These are phyloP conservation scores for Priocnemis perturbator DNA, from an alignment of 2,888 invertebrate species.

Conservation along the genomic window DNA sequence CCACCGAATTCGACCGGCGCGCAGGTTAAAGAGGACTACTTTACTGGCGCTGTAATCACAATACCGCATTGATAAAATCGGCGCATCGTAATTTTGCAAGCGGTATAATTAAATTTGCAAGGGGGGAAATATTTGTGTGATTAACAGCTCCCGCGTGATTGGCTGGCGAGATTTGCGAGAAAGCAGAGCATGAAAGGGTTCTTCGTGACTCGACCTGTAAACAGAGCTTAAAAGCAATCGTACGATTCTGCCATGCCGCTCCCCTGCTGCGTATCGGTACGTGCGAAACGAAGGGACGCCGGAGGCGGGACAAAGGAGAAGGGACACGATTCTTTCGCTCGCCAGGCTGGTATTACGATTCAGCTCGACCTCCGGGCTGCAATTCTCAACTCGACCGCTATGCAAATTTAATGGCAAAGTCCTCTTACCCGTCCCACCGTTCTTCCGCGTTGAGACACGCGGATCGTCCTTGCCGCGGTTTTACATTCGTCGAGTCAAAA, in stretches of 20 bases:
- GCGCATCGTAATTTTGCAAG: no score
- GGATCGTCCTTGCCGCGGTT: neutral
- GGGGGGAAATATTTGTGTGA: no score
- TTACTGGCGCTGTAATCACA: neutral
- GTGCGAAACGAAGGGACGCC: neutral
- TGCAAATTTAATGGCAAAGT: slow-evolving; percentile 65
- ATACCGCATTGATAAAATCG: neutral
- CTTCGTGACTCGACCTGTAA: slow-evolving; percentile 47
- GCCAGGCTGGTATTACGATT: slow-evolving; percentile 59
- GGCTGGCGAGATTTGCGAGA: neutral
- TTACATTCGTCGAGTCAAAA: slow-evolving; percentile 19
- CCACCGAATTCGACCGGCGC: neutral
- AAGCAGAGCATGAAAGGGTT: slow-evolving; percentile 17
- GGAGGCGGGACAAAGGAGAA: neutral
- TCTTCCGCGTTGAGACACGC: neutral
- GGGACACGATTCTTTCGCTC: slow-evolving; percentile 16
- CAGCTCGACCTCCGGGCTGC: slow-evolving; percentile 58
- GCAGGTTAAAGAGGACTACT: neutral
- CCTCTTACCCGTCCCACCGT: slow-evolving; percentile 15
- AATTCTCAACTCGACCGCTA: slow-evolving; percentile 61
- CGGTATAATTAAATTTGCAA: no score
- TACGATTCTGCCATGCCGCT: neutral
- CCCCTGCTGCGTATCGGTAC: neutral
- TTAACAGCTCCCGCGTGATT: no score
- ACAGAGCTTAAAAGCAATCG: slow-evolving; percentile 19